Conservation (phyloP, 2,797 vertebrate genomes). For the Rhyacichthys aspro region DNA sequence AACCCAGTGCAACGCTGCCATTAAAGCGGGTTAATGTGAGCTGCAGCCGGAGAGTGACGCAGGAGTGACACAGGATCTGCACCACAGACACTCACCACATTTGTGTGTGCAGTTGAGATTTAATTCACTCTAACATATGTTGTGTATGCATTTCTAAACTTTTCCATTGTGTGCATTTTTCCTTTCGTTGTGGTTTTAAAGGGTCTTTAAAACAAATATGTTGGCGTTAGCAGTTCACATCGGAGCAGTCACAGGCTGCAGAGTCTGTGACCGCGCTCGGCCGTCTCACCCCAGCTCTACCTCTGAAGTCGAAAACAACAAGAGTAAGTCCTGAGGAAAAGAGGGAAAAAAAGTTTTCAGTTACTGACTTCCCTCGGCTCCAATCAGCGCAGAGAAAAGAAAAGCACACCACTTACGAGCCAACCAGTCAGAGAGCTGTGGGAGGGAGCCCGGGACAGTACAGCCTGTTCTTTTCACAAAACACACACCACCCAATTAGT, state of each 20-base stretch:
- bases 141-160: background rate
- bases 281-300: slow-evolving; percentile 44
- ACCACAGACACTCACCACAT: background rate
- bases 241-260: slow-evolving; percentile 19
- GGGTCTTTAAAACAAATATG: background rate
- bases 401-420: slow-evolving; percentile 81
- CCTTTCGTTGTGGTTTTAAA: too few relatives aligned
- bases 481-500: slow-evolving; percentile 78
- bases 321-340: slow-evolving; percentile 73
- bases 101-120: background rate
- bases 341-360: slow-evolving; percentile 30
- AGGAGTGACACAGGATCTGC: background rate
- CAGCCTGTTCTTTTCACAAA: slow-evolving; percentile 81
- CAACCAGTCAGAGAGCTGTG: slow-evolving; percentile 73
- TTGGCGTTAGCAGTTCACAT: background rate
- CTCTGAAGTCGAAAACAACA: slow-evolving; percentile 76
- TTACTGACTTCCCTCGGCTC: slow-evolving; percentile 67
- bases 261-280: slow-evolving; percentile 44
- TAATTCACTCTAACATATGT: background rate
- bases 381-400: slow-evolving; percentile 70
- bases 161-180: background rate
- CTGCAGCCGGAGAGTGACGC: slow-evolving; percentile 10
- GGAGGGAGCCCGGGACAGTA: slow-evolving; percentile 71
- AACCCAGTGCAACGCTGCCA: background rate
- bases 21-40: slow-evolving; percentile 18